Base-by-base conservation (phyloP, 35 echinoderm and acorn worm genomes). In the Holothuria glaberrima region DNA sequence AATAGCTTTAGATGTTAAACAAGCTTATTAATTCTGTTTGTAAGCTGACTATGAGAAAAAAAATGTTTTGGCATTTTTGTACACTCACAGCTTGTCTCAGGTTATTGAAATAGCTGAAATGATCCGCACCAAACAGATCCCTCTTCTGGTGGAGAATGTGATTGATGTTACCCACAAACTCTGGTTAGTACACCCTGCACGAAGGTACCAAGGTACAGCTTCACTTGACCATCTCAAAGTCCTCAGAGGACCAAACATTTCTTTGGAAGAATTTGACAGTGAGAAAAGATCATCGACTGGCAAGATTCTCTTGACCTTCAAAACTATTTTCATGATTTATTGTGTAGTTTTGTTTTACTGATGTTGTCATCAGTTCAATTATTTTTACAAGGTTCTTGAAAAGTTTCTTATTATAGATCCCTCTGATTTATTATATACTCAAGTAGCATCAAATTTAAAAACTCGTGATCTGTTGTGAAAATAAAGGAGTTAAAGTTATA, bases 131-230 rank as follows among this genome's bases (percentile, higher is more conserved):
- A 38, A 93, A 26, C 29, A 59, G 27, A 69, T 89, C 5, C 91
- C 91, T 48, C 91, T 93, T 16, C 24, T 71, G n/a, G 75, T 89
- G 21, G 91, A 93, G 46, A 70, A 58, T 33, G 65, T 54, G 12
- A 58, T 93, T 5, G 91, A 93, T 6, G 91, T 93, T 4, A 80
- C 91, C 27, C 91, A 93, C 86, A 89, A 89, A 59, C 67, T 30
- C 25, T 93, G 91, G 91, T 22, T 93, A 21, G 86, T 93, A 19
- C 71, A 93, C 26, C 86, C 86, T n/a, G 91, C 91, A 31, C 46
- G 86, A 63, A 48, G 91, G 22, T 48, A 82, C 74, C 59, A 41
- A 12, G 91, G 76, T 54, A 38, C 58, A 44, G 56, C 80, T 68
- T 86, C 88, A 6, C 57, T 59, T 25, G 86, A 89, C 10, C 54